Percentiles rank a stretch among this genome's conserved stretches.
phyloP scores from a whole-genome alignment of 1,140 invertebrate species.

The Drosophila obscura region DNA sequence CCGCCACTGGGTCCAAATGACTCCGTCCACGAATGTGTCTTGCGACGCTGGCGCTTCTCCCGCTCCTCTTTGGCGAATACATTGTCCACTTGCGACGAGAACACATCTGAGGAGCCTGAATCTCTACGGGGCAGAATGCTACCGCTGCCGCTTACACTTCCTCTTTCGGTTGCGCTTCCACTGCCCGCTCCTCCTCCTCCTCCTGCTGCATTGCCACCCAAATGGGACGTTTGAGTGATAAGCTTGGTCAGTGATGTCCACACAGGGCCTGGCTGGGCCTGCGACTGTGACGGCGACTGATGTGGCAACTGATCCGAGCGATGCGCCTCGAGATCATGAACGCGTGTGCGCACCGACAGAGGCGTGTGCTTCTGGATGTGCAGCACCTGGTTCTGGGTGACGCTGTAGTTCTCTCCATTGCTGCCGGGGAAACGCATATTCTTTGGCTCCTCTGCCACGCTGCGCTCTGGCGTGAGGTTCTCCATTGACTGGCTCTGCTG shows the following conservation, averaged over 20 bases:
- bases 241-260: slow-evolving; percentile 85
- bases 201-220: slow-evolving; percentile 22
- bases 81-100: slow-evolving; percentile 89
- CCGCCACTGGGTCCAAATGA: slow-evolving; percentile 82
- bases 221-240: slow-evolving; percentile 73
- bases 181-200: slow-evolving; percentile 6
- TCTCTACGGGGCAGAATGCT: slow-evolving; percentile 37
- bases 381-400: slow-evolving; percentile 94
- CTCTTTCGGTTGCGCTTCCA: neutral
- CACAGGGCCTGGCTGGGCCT: slow-evolving; percentile 82
- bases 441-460: slow-evolving; percentile 85
- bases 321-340: slow-evolving; percentile 79
- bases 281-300: slow-evolving; percentile 19
- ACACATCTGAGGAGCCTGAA: slow-evolving; percentile 85
- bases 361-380: slow-evolving; percentile 87
- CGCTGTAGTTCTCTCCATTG: slow-evolving; percentile 93
- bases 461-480: slow-evolving; percentile 85
- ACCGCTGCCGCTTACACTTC: slow-evolving; percentile 2
- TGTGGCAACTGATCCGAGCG: slow-evolving; percentile 46
- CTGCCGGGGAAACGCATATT: slow-evolving; percentile 92
- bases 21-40: slow-evolving; percentile 80
- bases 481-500: slow-evolving; percentile 86
- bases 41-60: slow-evolving; percentile 68
- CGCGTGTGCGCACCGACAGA: slow-evolving; percentile 73
- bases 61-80: slow-evolving; percentile 89